A percentile compares a stretch with the other conserved stretches of the same genome.
Conservation (phyloP, 2,113 vertebrate species). For the Xenopus laevis region DNA sequence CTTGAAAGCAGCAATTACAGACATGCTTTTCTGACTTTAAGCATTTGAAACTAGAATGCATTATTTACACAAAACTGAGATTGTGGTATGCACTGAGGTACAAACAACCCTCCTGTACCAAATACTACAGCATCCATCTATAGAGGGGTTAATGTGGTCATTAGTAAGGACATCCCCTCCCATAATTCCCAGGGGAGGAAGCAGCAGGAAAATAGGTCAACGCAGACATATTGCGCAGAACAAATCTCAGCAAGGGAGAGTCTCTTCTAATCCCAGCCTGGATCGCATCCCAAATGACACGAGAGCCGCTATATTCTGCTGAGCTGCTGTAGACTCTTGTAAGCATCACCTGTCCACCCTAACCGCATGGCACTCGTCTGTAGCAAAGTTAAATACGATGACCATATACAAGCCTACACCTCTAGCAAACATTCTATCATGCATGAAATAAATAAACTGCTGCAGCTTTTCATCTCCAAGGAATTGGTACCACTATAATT, state of each 20-base stretch:
- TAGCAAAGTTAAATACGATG: not conserved
- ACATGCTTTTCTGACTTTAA: constrained; percentile 6
- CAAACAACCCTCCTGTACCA: constrained; percentile 17
- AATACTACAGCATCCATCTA: constrained; percentile 8
- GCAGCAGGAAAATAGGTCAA: constrained; percentile 41
- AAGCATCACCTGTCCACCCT: not conserved
- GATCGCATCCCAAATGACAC: constrained; percentile 31
- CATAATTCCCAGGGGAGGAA: constrained; percentile 23
- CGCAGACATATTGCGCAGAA: constrained; percentile 37
- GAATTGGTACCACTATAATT: too few relatives aligned
- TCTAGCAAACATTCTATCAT: not conserved
- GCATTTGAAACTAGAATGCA: constrained; percentile 12
- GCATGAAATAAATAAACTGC: not conserved
- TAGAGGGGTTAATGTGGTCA: constrained; percentile 29
- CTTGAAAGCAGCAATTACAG: constrained; percentile 2
- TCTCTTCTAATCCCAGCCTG: constrained; percentile 35
- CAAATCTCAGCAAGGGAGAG: constrained; percentile 36
- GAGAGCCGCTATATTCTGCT: constrained; percentile 18
- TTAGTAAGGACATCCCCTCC: constrained; percentile 30
- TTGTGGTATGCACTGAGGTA: constrained; percentile 3
- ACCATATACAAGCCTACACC: too few relatives aligned
- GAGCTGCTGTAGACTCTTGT: not conserved
- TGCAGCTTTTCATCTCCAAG: too few relatives aligned
- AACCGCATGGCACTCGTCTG: not conserved
- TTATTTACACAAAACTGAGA: constrained; percentile 14